Evolutionary conservation across 2,888 invertebrate species (phyloP).

Genomic region (Nemoura dubitans): DNA sequence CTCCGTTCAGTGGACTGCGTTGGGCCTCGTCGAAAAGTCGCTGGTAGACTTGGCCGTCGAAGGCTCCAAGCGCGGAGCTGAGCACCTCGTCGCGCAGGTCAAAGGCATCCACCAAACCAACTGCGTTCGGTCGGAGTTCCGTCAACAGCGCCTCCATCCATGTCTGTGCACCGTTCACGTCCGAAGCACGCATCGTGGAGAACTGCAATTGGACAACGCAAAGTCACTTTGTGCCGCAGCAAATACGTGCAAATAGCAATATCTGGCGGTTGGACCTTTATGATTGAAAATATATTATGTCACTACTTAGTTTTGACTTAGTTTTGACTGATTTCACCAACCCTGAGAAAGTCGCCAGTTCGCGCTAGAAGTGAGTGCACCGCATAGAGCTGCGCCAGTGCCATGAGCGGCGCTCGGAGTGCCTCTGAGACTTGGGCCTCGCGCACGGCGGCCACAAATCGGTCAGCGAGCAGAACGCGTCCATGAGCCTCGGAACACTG

Average conservation of each 20-base stretch:
- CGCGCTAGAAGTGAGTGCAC: conserved; percentile 78
- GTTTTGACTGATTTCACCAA: conserved; percentile 63
- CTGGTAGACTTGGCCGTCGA: conserved; percentile 87
- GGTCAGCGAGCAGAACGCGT: conserved; percentile 79
- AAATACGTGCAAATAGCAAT: too few species aligned
- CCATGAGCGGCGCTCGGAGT: conserved; percentile 70
- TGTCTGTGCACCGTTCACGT: conserved; percentile 66
- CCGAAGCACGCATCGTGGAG: conserved; percentile 64
- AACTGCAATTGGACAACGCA: conserved; percentile 64
- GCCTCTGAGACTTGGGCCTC: conserved; percentile 66
- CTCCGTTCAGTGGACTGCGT: conserved; percentile 82
- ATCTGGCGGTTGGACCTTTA: too few species aligned
- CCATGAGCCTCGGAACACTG: conserved; percentile 90
- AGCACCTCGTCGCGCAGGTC: conserved; percentile 83
- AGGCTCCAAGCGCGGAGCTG: conserved; percentile 79
- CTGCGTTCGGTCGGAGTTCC: conserved; percentile 84
- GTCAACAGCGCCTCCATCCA: conserved; percentile 76
- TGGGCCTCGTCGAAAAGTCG: conserved; percentile 80
- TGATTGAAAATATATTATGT: too few species aligned
- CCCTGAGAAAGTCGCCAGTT: conserved; percentile 82
- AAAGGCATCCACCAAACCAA: conserved; percentile 91
- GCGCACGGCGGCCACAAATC: conserved; percentile 70
- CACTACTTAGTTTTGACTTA: too few species aligned
- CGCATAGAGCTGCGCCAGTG: conserved; percentile 80
- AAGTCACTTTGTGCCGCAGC: not conserved